Percentiles rank a stretch among this genome's conserved stretches.
Evolutionary conservation across 2,888 invertebrate genomes (phyloP).

Genomic region (Paralinhomoeus sp.): DNA sequence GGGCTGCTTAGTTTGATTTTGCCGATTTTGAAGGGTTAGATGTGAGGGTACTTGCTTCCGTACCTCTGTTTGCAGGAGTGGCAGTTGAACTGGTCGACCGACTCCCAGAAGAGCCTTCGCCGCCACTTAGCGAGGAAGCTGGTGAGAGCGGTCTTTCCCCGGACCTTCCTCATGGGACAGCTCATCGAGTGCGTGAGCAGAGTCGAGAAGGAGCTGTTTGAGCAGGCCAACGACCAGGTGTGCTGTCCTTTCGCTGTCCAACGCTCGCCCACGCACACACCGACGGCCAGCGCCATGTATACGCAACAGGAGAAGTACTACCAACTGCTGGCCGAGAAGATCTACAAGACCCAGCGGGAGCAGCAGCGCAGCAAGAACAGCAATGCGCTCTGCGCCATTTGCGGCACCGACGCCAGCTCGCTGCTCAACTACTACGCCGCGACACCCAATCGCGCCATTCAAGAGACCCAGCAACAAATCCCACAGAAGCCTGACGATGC

Average conservation of each 20-base stretch:
- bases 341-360: constrained; percentile 81
- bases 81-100: constrained; percentile 47
- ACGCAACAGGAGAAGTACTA: constrained; percentile 63
- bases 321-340: constrained; percentile 89
- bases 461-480: too few species aligned
- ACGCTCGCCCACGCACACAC: neutral
- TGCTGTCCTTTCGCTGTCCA: constrained; percentile 12
- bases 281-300: too few species aligned
- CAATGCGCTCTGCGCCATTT: too few species aligned
- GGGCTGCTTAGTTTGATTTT: too few species aligned
- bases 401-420: too few species aligned
- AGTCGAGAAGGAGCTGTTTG: constrained; percentile 98
- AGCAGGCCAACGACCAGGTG: constrained; percentile 73
- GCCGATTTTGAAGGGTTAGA: too few species aligned
- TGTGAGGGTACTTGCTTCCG: too few species aligned
- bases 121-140: constrained; percentile 97
- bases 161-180: constrained; percentile 84
- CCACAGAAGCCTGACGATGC: too few species aligned
- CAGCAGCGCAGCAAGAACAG: too few species aligned
- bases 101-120: constrained; percentile 79
- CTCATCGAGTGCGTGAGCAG: constrained; percentile 90
- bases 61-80: constrained; percentile 7
- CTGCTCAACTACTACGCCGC: too few species aligned
- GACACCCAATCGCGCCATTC: too few species aligned
- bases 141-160: constrained; percentile 98